Percentiles rank a stretch among this genome's conserved stretches.
Conservation (phyloP, 2,888 invertebrate species). For the Andrena camellia region DNA sequence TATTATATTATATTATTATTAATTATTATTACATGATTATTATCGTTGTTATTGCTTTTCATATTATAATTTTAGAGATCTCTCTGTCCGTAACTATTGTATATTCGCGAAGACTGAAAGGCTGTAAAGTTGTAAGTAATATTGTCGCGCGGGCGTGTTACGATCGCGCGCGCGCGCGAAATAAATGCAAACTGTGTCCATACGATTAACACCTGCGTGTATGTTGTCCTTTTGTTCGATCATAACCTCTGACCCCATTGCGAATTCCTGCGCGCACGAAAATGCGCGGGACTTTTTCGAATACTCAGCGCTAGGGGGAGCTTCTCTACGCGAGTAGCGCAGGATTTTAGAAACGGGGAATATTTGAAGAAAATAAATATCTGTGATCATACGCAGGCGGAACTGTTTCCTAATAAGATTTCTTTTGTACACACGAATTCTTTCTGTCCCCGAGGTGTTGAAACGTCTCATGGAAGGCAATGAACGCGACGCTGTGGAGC, state of each 20-base stretch:
- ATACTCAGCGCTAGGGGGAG: no score
- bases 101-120: conserved; percentile 84
- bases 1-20: conserved; percentile 64
- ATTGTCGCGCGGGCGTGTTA: conserved; percentile 61
- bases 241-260: neutral
- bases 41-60: conserved; percentile 76
- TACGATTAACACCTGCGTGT: conserved; percentile 48
- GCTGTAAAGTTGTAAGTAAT: conserved; percentile 78
- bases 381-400: no score
- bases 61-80: conserved; percentile 77
- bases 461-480: neutral
- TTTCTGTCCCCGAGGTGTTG: neutral
- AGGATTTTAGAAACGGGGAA: no score
- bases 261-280: neutral
- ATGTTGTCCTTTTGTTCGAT: conserved; percentile 26
- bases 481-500: neutral
- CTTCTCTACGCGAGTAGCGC: no score
- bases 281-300: neutral
- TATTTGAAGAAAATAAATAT: no score
- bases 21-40: conserved; percentile 74
- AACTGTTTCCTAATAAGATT: no score
- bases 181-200: conserved; percentile 75
- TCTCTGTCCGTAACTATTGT: conserved; percentile 78
- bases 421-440: no score
- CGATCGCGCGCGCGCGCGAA: conserved; percentile 69